Evolutionary conservation across 2,113 vertebrate genomes (phyloP), one percentile per base, ranked within the genome.

Genomic region (Oncorhynchus clarkii): DNA sequence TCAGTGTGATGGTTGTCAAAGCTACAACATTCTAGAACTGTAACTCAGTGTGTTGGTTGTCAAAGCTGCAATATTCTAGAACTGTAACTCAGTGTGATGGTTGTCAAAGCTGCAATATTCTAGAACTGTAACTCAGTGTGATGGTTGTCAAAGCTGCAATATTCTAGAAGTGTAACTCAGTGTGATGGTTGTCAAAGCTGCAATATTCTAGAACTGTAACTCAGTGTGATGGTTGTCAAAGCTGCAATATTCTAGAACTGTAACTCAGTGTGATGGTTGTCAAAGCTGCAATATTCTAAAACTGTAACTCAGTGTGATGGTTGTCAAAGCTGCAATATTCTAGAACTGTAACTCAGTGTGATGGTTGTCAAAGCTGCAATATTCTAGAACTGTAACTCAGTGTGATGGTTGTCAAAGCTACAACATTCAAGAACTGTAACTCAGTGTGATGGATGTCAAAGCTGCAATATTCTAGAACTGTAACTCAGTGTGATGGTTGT

Each of bases 351-450:
- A 0, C 5, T 5, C 5, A 31, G 31, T 31, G 31, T 31, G 31
- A 31, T 31, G 31, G 31, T 31, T 31, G 31, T 31, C 31, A 31
- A 31, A 31, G 31, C 31, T 1, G 2, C 26, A 26, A 26, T 1
- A 26, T 26, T 26, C 26, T 26, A 26, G 26, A 31, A 31, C 29
- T 31, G 29, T 31, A 31, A 31, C 29, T 31, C 29, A 85, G 79
- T 29, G 78, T 18, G 59, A 87, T 84, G 80, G 87, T 79, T 88
- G 84, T 81, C 48, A 14, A 13, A 31, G 49, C 9, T 71, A 60
- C 6, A 68, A 20, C 60, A 2, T 8, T 24, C 1, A 24, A 4
- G 18, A 62, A 20, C 4, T 39, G 34, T 39, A 39, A 39, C 34
- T 39, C 34, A 2, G 6, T 8, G 34, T 39, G 1, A 39, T 2